Percentiles rank a stretch among this genome's conserved stretches.
phyloP scores from a whole-genome alignment of 2,888 invertebrate species.

The Eucriotettix oculatus region DNA sequence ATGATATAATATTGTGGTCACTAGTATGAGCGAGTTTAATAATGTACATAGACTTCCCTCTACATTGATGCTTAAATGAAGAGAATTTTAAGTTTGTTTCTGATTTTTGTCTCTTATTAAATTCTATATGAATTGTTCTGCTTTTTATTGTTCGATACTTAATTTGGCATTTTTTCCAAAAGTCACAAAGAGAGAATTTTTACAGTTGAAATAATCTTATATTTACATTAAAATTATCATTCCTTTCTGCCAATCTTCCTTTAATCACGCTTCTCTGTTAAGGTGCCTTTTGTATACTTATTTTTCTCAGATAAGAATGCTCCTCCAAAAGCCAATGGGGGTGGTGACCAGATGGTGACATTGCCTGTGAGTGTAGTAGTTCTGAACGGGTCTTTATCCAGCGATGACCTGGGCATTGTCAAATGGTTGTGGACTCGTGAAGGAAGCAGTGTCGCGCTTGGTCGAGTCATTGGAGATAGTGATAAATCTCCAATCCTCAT shows the following conservation, averaged over 20 bases:
- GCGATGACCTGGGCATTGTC: conserved; percentile 73
- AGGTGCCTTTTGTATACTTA: background rate
- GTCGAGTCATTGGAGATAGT: conserved; percentile 58
- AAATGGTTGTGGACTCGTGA: conserved; percentile 72
- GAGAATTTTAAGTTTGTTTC: no score
- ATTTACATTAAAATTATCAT: background rate
- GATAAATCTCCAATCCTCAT: conserved; percentile 63
- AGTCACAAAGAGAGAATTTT: background rate
- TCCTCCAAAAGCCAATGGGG: conserved; percentile 75
- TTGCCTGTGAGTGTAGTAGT: conserved; percentile 59
- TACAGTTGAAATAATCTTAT: background rate
- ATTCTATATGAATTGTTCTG: no score
- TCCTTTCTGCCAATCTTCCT: background rate
- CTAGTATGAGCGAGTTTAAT: no score
- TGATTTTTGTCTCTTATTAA: no score
- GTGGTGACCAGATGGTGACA: conserved; percentile 62
- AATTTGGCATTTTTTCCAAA: no score
- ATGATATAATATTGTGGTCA: no score
- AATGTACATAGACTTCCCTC: no score
- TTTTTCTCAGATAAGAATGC: conserved; percentile 61
- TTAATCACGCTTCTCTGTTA: no score
- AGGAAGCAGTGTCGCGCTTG: conserved; percentile 63
- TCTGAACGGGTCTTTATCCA: conserved; percentile 70
- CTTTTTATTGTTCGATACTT: no score
- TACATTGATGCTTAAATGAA: no score